These are phyloP conservation scores for Cyprichromis sp. DNA, from an alignment of 2,113 vertebrate species.

Conservation along the genomic window DNA sequence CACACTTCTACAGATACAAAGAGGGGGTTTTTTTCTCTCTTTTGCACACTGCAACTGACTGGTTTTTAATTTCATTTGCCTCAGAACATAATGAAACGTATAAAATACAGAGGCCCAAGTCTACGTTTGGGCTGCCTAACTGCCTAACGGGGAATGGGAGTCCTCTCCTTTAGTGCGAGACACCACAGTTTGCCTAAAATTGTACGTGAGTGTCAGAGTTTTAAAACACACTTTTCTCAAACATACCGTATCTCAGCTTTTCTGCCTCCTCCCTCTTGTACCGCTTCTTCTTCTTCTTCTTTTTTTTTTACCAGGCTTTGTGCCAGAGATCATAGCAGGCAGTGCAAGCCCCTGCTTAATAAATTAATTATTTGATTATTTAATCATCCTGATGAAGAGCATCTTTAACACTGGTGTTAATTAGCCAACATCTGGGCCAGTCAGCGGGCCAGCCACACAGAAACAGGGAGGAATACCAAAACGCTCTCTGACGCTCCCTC, in stretches of 20 bases:
- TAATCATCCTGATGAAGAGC: constrained; percentile 77
- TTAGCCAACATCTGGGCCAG: constrained; percentile 76
- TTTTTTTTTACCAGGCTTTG: constrained; percentile 28
- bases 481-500: neutral
- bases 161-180: neutral
- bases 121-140: constrained; percentile 20
- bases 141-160: constrained; percentile 2
- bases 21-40: neutral
- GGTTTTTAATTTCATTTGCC: constrained; percentile 65
- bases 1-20: constrained; percentile 1
- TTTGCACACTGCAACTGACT: constrained; percentile 14
- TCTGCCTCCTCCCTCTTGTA: neutral
- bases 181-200: neutral
- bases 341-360: constrained; percentile 63
- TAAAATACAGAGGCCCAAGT: constrained; percentile 57
- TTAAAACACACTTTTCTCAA: neutral
- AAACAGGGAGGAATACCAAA: constrained; percentile 37
- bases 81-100: constrained; percentile 69
- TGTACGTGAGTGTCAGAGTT: neutral
- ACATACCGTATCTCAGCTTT: neutral
- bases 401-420: constrained; percentile 74
- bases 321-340: constrained; percentile 70
- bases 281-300: neutral
- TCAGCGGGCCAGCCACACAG: constrained; percentile 45
- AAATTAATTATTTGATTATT: constrained; percentile 77